phyloP scores from a whole-genome alignment of 2,888 invertebrate species.

The Chorisops tibialis region DNA sequence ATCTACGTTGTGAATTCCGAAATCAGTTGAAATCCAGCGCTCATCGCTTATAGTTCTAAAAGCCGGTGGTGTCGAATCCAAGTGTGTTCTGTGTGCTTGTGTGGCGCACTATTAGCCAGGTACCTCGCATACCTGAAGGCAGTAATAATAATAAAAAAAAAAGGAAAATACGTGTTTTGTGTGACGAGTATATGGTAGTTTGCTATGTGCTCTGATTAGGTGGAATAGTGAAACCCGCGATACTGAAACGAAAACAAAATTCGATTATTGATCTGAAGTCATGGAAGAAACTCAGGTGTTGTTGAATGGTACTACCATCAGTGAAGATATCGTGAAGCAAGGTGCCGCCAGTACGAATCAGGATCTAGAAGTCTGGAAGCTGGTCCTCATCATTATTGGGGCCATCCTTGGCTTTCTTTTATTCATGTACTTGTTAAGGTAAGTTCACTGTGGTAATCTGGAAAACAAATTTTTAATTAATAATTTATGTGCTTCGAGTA shows the following conservation, averaged over 20 bases:
- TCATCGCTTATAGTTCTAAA: no score
- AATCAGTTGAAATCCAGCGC: no score
- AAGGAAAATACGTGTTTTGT: no score
- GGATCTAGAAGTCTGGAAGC: constrained; percentile 11
- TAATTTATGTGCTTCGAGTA: no score
- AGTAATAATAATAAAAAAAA: no score
- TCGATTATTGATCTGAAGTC: constrained; percentile 8
- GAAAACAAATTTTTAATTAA: no score
- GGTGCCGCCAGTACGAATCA: background rate
- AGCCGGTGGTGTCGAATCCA: no score
- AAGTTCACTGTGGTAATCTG: background rate
- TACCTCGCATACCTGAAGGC: no score
- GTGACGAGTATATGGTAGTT: no score
- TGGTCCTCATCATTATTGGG: constrained; percentile 14
- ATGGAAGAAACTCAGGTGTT: constrained; percentile 10
- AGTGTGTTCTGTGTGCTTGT: no score
- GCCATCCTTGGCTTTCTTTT: constrained; percentile 18
- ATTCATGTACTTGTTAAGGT: constrained; percentile 19
- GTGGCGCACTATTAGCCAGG: no score
- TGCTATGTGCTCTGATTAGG: background rate
- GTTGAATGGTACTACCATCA: background rate
- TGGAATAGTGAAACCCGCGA: background rate
- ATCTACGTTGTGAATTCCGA: no score
- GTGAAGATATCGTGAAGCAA: background rate
- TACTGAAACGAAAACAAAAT: constrained; percentile 16